Evolutionary conservation across 2,888 invertebrate genomes (phyloP), one percentile per base, ranked within the genome.

Genomic region (Coecobrya sp.): DNA sequence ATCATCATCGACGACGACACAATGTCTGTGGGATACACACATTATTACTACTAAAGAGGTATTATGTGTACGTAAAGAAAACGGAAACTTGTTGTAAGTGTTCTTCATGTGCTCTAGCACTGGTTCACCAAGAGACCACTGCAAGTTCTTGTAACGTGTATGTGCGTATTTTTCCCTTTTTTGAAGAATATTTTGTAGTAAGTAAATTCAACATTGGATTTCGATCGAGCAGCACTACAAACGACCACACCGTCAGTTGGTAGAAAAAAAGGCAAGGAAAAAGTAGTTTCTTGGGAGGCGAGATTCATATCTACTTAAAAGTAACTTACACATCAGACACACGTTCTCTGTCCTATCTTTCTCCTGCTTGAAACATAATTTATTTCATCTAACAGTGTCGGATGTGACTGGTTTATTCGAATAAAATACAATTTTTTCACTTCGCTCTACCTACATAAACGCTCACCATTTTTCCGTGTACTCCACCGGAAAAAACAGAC

Each of bases 361-460:
- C 86, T 36, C 68, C 79, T 91, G 52, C 62, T 86, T 79, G 65
- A 86, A 91, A 79, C 76, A 81, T 91, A 91, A 91, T 91, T 91
- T 91, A 91, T 91, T 91, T 91, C 81, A 86, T 65, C 79, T 86
- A 79, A 79, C 79, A 22, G 65, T 79, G 59, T 91, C 86, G 65
- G 86, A 91, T 91, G 91, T 91, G 91, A 86, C 91, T 91, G 65
- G 76, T 91, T 91, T 91, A 84, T 85, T 90, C 73, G 85, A 91
- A 91, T 86, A 91, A 84, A 87, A 87, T 59, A 19, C 52, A 42
- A 8, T 81, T 85, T 89, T 85, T 89, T 84, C 55, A 68, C 84
- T 89, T 68, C 52, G 49, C 22, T 42, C 49, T 25, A 82, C 19
- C 25, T 79, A 25, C 10, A 25, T 36, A 73, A 49, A 52, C 52